Base-by-base conservation (phyloP, 2,888 invertebrate genomes). In the Dryobota labecula region DNA sequence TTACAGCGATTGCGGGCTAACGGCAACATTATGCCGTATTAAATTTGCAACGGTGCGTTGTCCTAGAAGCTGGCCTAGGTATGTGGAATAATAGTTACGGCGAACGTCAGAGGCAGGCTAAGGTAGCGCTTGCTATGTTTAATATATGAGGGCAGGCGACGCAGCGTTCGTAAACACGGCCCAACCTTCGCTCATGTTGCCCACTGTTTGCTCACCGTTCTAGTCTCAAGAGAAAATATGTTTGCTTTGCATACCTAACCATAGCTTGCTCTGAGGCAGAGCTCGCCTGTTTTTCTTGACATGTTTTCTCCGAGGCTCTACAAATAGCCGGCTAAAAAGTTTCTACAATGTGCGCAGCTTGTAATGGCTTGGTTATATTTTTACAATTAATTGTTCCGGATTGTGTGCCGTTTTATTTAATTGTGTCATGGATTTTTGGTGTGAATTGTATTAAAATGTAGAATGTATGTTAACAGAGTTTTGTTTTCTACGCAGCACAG, bases 131-230 rank as follows among this genome's bases (percentile, higher is more conserved):
- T 90, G 91, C 89, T 84, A 93, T 96, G 95, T 94, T 94, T 96
- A 95, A 95, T 95, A 95, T 95, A 96, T 95, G 95, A 95, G 94
- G 93, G 93, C 94, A 93, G 90, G 94, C 94, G 95, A 95, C 94
- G 94, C 93, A 92, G 94, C 91, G 93, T 90, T 87, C 90, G 94
- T 92, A 95, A 95, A 95, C 95, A 95, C 89, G 89, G 90, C 87
- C 90, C 92, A 94, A 94, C 94, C 94, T 94, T 92, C 92, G 92
- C 90, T 93, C 92, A 93, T 89, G 94, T 91, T 91, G 92, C 91
- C 92, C 90, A 85, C 92, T 95, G 95, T 95, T 95, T 95, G 94
- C 94, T 89, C 90, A 90, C 92, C 93, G 94, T 93, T 93, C 94
- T 92, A 93, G 95, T 95, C 95, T 94, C 94, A 90, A 93, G 94